Evolutionary conservation across 2,797 vertebrate genomes (phyloP).

Genomic region (Tragelaphus eurycerus): DNA sequence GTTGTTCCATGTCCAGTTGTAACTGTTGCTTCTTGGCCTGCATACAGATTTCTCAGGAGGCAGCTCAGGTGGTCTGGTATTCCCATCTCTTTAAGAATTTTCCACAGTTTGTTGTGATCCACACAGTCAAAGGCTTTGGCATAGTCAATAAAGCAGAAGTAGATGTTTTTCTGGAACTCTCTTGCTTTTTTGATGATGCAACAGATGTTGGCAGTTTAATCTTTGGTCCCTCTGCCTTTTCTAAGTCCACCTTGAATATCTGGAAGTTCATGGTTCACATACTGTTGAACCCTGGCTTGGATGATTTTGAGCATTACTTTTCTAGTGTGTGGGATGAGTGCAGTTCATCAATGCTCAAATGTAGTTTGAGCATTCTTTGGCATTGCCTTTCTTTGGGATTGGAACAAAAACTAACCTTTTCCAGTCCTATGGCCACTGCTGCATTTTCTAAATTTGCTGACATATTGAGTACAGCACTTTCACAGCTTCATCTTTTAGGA

Average conservation of each 20-base stretch:
- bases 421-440: background rate
- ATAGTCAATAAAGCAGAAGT: background rate
- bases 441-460: background rate
- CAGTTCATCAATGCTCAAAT: background rate
- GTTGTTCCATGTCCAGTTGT: background rate
- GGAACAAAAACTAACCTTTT: background rate
- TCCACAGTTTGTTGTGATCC: background rate
- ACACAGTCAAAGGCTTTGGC: background rate
- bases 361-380: background rate
- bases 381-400: background rate
- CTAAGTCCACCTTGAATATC: background rate
- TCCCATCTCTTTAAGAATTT: background rate
- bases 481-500: background rate
- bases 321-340: rapidly evolving
- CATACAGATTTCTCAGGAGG: background rate
- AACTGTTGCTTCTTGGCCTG: background rate
- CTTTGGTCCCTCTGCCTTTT: background rate
- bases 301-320: background rate
- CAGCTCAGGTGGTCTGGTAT: background rate
- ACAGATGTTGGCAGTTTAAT: background rate
- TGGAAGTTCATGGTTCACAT: background rate
- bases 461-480: background rate
- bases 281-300: background rate
- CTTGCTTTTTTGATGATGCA: too few relatives aligned
- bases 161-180: background rate